Percentiles rank a stretch among this genome's conserved stretches.
Conservation (phyloP, 37 sponge, comb jelly and placozoan species). For the Dysidea cf. avara region DNA sequence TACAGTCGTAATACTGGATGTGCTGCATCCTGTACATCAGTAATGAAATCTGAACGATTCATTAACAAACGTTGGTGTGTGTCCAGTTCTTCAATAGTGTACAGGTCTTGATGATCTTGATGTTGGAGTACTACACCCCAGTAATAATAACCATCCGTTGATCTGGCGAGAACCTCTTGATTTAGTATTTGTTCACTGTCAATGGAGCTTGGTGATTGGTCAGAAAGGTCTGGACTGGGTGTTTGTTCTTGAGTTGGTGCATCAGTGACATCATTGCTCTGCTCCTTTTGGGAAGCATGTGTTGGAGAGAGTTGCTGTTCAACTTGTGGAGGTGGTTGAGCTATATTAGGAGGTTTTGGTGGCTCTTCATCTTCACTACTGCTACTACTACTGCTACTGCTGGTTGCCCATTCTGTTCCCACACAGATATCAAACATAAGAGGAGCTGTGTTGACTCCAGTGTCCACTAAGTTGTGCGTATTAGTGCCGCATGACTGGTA, state of each 20-base stretch:
- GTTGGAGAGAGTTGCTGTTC: not conserved
- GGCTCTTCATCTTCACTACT: not conserved
- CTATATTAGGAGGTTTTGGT: not conserved
- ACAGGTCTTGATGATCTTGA: conserved; percentile 18
- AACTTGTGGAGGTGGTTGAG: conserved; percentile 1
- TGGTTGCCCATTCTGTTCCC: conserved; percentile 40
- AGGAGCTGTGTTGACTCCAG: conserved; percentile 26
- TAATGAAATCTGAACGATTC: conserved; percentile 44
- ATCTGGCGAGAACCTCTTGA: not conserved
- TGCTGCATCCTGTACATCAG: conserved; percentile 38
- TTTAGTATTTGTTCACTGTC: not conserved
- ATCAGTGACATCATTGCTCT: not conserved
- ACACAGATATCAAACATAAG: conserved; percentile 25
- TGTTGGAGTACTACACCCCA: not conserved
- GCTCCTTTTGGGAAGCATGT: not conserved
- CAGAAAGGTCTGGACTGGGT: not conserved
- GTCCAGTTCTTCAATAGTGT: conserved; percentile 37
- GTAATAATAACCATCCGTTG: not conserved
- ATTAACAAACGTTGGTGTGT: not conserved
- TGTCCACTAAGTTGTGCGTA: conserved; percentile 17
- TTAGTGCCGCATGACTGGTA: conserved; percentile 29
- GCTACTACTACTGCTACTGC: not conserved
- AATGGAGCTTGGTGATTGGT: not conserved
- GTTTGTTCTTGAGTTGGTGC: not conserved
- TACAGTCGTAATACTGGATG: conserved; percentile 10